These are phyloP conservation scores for Metalampra italica DNA, from an alignment of 2,888 invertebrate species.

Conservation along the genomic window DNA sequence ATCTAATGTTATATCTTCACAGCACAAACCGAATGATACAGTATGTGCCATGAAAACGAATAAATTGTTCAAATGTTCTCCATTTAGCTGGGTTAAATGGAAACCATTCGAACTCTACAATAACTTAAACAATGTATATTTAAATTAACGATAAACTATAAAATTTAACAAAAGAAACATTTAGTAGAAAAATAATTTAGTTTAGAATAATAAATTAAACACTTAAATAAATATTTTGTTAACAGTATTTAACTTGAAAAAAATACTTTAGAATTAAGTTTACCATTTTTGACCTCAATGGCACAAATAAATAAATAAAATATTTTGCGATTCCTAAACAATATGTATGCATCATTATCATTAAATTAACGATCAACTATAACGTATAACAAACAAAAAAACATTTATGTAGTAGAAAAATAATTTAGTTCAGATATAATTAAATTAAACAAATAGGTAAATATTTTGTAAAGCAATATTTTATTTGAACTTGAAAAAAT, in stretches of 20 bases:
- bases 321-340: no score
- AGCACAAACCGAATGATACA: conserved; percentile 21
- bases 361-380: conserved; percentile 9
- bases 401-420: background rate
- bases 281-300: conserved; percentile 4
- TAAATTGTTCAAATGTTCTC: conserved; percentile 50
- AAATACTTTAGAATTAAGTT: conserved; percentile 7
- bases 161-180: background rate
- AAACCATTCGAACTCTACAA: conserved; percentile 48
- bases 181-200: background rate
- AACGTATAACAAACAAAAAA: background rate
- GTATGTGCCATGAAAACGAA: conserved; percentile 22
- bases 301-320: no score
- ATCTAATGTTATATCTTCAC: conserved; percentile 35
- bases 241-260: conserved; percentile 4
- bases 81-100: conserved; percentile 69
- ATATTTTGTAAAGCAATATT: conserved; percentile 3
- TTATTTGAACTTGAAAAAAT: conserved; percentile 1
- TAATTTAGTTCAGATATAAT: conserved; percentile 8
- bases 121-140: conserved; percentile 3
- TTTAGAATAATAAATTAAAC: conserved; percentile 8
- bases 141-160: conserved; percentile 8
- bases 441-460: conserved; percentile 4
- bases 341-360: no score
- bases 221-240: conserved; percentile 3